A percentile compares a stretch with the other conserved stretches of the same genome.
Evolutionary conservation across 2,113 vertebrate species (phyloP).

Genomic region (Stomatorhinus ivindoensis): DNA sequence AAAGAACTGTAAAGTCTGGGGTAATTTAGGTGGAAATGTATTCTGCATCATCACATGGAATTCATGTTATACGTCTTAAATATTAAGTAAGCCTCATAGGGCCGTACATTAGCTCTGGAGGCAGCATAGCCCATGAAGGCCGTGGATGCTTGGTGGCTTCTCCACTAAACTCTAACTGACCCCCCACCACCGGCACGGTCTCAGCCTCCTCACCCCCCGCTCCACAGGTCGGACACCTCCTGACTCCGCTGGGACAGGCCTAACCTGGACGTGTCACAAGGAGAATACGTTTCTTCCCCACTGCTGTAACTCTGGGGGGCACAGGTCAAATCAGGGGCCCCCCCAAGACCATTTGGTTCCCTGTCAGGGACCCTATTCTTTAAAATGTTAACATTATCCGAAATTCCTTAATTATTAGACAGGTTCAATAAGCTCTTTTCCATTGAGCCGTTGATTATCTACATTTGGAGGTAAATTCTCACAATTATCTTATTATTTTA

Average conservation of each 20-base stretch:
- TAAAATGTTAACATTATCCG: constrained; percentile 61
- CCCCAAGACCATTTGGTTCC: constrained; percentile 42
- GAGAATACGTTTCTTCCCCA: constrained; percentile 24
- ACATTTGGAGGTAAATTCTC: constrained; percentile 33
- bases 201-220: constrained; percentile 19
- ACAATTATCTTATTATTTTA: constrained; percentile 9
- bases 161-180: constrained; percentile 55
- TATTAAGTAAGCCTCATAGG: neutral
- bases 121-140: neutral
- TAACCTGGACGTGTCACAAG: neutral
- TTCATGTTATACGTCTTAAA: neutral
- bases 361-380: constrained; percentile 60
- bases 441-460: constrained; percentile 12
- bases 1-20: neutral
- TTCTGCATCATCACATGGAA: neutral
- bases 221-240: constrained; percentile 18
- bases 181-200: constrained; percentile 33
- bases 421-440: constrained; percentile 46
- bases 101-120: neutral
- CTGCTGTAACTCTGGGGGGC: constrained; percentile 40
- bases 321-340: constrained; percentile 55
- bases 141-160: constrained; percentile 23
- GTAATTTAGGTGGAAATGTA: neutral
- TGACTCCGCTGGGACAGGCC: constrained; percentile 34
- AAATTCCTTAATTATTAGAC: constrained; percentile 46